These are phyloP conservation scores for Agrenia bidenticulata DNA, from an alignment of 2,888 invertebrate species.

Conservation along the genomic window DNA sequence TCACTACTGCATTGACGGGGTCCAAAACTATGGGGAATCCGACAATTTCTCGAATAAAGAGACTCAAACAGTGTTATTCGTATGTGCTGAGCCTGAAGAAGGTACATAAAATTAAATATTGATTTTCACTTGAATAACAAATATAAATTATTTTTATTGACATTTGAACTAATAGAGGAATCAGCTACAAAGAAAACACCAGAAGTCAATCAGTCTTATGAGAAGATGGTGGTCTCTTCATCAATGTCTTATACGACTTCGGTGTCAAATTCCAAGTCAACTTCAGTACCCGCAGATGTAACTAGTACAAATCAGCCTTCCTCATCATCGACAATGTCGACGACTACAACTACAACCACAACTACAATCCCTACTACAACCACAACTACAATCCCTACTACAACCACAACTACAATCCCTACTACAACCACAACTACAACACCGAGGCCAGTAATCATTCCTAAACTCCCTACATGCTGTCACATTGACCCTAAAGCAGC, in stretches of 20 bases:
- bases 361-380: too few relatives aligned
- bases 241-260: slow-evolving; percentile 18
- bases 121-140: too few relatives aligned
- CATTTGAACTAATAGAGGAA: neutral
- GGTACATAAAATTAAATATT: too few relatives aligned
- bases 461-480: slow-evolving; percentile 35
- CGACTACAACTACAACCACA: slow-evolving; percentile 10
- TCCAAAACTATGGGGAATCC: slow-evolving; percentile 35
- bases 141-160: too few relatives aligned
- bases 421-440: slow-evolving; percentile 18
- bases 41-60: slow-evolving; percentile 29
- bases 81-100: slow-evolving; percentile 28
- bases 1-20: slow-evolving; percentile 42
- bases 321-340: slow-evolving; percentile 21
- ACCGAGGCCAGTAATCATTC: slow-evolving; percentile 7
- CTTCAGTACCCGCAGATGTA: slow-evolving; percentile 5
- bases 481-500: slow-evolving; percentile 27
- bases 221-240: neutral
- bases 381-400: slow-evolving; percentile 19
- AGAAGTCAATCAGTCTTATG: neutral
- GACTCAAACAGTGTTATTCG: slow-evolving; percentile 34
- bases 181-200: slow-evolving; percentile 8
- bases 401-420: slow-evolving; percentile 14
- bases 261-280: slow-evolving; percentile 14
- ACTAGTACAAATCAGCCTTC: slow-evolving; percentile 6